A percentile compares a stretch with the other conserved stretches of the same genome.
Evolutionary conservation across 2,113 vertebrate genomes (phyloP).

Genomic region (Cebidichthys violaceus): DNA sequence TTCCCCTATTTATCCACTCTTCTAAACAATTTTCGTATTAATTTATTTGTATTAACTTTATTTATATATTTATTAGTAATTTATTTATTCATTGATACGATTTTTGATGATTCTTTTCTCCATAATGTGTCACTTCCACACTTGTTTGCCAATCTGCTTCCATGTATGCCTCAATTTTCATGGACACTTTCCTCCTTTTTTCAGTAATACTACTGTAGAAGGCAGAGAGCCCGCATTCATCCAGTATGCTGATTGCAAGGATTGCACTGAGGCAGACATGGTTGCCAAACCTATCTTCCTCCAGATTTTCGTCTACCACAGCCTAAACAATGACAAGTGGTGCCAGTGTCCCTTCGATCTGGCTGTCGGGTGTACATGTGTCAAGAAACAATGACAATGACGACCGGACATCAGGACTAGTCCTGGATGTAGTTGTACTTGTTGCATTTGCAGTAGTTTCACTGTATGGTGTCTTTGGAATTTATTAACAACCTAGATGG

Average conservation of each 20-base stretch:
- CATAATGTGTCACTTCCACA: neutral
- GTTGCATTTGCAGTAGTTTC: neutral
- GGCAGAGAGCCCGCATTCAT: fast-evolving
- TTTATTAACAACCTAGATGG: neutral
- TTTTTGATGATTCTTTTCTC: neutral
- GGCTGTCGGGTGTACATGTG: slow-evolving; percentile 64
- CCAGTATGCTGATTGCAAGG: fast-evolving
- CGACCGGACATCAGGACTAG: neutral
- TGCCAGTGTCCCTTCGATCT: slow-evolving; percentile 47
- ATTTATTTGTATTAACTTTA: neutral
- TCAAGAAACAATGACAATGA: neutral
- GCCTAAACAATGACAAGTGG: fast-evolving
- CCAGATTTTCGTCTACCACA: neutral
- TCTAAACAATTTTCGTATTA: neutral
- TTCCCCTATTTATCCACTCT: neutral
- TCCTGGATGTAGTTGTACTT: neutral
- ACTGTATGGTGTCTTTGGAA: too few species aligned
- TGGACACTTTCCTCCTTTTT: neutral
- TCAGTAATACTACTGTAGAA: fast-evolving
- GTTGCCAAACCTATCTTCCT: slow-evolving; percentile 9
- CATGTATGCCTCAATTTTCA: neutral
- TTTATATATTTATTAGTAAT: neutral
- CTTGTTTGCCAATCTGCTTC: neutral
- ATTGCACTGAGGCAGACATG: fast-evolving
- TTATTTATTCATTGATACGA: neutral